Base-by-base conservation (phyloP, 2,113 vertebrate genomes). In the Upupa epops region DNA sequence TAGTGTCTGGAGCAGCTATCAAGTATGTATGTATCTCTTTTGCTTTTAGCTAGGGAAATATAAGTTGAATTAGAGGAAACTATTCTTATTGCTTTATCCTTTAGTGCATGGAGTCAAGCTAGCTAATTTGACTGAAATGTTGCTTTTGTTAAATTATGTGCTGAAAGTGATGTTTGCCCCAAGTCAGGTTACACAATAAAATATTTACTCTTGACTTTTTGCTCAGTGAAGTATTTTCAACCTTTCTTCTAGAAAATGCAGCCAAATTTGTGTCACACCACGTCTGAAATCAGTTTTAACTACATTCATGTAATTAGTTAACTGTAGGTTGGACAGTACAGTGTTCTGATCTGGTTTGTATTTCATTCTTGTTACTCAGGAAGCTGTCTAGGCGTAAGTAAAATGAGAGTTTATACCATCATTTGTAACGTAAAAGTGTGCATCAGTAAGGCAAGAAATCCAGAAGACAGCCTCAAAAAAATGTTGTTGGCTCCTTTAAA, bases 251-350 rank as follows among this genome's bases (percentile, higher is more conserved):
- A 88, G 84, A 94, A 92, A 66, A 89, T 82, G 42, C 54, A 93
- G 79, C 93, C 87, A 86, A 73, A 69, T 95, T 90, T 93, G 81
- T 96, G 90, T 93, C 93, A 90, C 3, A 3, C 49, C 81, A 29
- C 81, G 61, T 86, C 83, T 94, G 92, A 92, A 89, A 84, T 97
- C 55, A 89, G 22, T 95, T 96, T 96, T 93, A 93, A 89, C 69
- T 82, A 66, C 77, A 65, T 85, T 81, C 58, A 37, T 17, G 28
- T 95, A 86, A 60, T 86, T 93, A 49, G 26, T 77, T 63, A 87
- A 69, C 72, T 89, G 60, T 86, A 56, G 61, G 55, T 56, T 90
- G 84, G 61, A 79, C 86, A 90, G 88, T 91, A 29, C 34, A 66
- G 24, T 83, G 83, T 94, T 94, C 58, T 86, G 65, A 83, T 92